Evolutionary conservation across 2,888 invertebrate species (phyloP).

Genomic region (Hyposoter dolosus): DNA sequence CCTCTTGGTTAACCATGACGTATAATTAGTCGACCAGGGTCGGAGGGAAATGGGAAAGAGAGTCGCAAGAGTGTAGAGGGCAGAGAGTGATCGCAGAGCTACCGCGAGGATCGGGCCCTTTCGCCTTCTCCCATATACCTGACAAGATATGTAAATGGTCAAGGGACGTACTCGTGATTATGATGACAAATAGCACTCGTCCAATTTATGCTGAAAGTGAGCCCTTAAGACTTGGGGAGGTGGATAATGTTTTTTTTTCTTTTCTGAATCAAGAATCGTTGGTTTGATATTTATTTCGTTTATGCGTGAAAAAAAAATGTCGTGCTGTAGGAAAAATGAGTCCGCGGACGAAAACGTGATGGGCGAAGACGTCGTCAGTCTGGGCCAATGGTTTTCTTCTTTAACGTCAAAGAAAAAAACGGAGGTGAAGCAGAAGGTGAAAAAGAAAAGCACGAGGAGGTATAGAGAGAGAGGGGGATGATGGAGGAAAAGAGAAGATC

Average conservation of each 20-base stretch:
- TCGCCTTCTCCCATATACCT: conserved; percentile 12
- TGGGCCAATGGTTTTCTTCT: conserved; percentile 32
- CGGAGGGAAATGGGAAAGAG: conserved; percentile 10
- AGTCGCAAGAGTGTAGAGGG: conserved; percentile 19
- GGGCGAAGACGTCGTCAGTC: conserved; percentile 18
- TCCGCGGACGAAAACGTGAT: neutral
- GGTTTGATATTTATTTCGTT: neutral
- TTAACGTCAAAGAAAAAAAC: conserved; percentile 25
- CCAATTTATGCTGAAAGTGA: neutral
- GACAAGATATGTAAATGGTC: neutral
- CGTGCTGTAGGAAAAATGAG: neutral
- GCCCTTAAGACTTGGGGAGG: neutral
- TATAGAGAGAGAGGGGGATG: conserved; percentile 19
- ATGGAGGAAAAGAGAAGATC: conserved; percentile 32
- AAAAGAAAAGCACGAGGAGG: conserved; percentile 17
- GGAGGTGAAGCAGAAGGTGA: conserved; percentile 43
- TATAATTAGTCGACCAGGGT: conserved; percentile 65
- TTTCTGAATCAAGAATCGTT: conserved; percentile 4
- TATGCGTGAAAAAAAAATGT: no score
- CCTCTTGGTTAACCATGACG: conserved; percentile 77
- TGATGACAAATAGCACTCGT: neutral
- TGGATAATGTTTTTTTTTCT: neutral
- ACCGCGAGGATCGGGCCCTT: conserved; percentile 6
- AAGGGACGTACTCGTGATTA: no score
- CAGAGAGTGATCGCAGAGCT: conserved; percentile 54